phyloP scores from a whole-genome alignment of 2,113 vertebrate species.

The Seriola dumerili region DNA sequence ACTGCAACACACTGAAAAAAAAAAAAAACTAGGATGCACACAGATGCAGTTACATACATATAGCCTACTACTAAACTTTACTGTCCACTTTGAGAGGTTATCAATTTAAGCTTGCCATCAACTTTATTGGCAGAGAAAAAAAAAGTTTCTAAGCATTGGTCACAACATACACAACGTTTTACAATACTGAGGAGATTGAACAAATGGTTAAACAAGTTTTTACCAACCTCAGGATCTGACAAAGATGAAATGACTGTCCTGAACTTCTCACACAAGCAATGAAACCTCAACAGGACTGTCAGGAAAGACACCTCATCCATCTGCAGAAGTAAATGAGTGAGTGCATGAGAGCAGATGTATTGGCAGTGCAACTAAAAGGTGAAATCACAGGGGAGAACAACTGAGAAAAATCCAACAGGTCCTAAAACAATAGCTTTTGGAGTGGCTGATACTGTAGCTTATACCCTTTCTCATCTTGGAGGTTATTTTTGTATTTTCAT shows the following conservation, averaged over 20 bases:
- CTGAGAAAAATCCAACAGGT: not conserved
- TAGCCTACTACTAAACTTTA: too few species aligned
- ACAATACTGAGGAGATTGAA: not conserved
- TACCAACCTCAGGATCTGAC: not conserved
- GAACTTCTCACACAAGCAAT: not conserved
- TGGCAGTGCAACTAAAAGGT: too few species aligned
- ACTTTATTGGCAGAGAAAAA: not conserved
- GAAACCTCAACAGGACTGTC: not conserved
- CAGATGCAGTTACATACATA: slow-evolving; percentile 8
- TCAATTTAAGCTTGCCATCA: not conserved
- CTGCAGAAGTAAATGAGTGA: not conserved
- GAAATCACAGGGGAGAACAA: not conserved
- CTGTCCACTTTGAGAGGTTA: not conserved
- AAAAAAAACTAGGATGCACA: slow-evolving; percentile 13
- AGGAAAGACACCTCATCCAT: not conserved
- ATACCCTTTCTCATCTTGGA: not conserved
- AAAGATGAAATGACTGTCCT: not conserved
- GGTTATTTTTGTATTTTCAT: not conserved
- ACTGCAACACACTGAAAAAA: slow-evolving; percentile 10
- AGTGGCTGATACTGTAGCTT: not conserved
- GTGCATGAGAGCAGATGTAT: not conserved
- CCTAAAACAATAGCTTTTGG: not conserved
- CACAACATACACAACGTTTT: not conserved
- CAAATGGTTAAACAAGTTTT: not conserved
- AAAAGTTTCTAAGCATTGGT: not conserved